Base-by-base conservation (phyloP, 1,140 invertebrate genomes). In the Orius insidiosus region DNA sequence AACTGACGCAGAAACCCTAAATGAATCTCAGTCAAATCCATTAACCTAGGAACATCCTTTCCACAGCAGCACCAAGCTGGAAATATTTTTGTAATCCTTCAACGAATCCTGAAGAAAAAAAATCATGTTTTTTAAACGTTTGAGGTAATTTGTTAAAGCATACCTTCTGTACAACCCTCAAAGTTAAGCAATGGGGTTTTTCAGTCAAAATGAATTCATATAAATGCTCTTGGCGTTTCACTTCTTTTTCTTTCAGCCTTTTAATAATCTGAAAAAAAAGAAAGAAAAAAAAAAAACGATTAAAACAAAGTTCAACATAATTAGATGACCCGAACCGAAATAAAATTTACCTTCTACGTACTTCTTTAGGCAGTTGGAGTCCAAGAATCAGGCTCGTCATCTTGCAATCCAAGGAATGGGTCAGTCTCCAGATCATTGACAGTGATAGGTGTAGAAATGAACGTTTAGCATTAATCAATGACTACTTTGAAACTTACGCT, bases 201-300 rank as follows among this genome's bases (percentile, higher is more conserved):
- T 96, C 92, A 3, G 90, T 97, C 54, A 92, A 71, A 49, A 97
- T 89, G 53, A 97, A 78, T 63, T 97, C 92, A 68, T 88, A 85
- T 49, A 95, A 93, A 59, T 90, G 87, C 60, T 97, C 92, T 62
- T 97, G 92, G 38, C 89, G 69, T 60, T 95, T 92, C 2, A 90
- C 76, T 62, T 92, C 85, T 56, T 53, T 75, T 79, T 55, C 85
- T 39, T 14, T 46, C 32, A 44, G 24, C 5, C 4, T 32, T 16
- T 46, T 13, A 15, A 32, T 30, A n/a, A n/a, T n/a, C n/a, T n/a
- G n/a, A n/a, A n/a, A n/a, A 15, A 7, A 39, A 39, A 15, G 7
- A 39, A 39, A 33, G n/a, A 33, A 33, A 33, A 33, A 33, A 33
- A 33, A 33, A 33, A 33, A 33, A 7, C n/a, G 32, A 39, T 8